These are phyloP conservation scores for Chironomus striatipennis DNA, from an alignment of 1,140 invertebrate genomes.

Conservation along the genomic window DNA sequence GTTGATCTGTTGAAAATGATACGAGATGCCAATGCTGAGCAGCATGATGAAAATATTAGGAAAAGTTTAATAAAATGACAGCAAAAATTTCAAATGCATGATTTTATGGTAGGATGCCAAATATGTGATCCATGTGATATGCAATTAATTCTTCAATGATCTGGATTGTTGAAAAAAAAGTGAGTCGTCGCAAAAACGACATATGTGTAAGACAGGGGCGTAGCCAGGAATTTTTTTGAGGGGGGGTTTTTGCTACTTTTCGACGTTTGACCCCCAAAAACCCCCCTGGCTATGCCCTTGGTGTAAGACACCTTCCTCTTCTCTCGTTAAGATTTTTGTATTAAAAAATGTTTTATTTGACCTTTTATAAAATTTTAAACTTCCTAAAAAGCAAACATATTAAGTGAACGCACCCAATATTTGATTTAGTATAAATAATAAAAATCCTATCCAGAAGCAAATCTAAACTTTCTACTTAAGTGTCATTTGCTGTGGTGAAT, in stretches of 20 bases:
- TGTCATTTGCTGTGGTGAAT: background rate
- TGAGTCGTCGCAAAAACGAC: no score
- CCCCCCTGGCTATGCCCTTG: no score
- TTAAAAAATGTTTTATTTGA: background rate
- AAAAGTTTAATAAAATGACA: slow-evolving; percentile 58
- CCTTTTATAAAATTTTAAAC: background rate
- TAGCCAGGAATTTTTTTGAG: no score
- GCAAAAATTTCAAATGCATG: background rate
- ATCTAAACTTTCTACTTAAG: background rate
- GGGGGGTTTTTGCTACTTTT: no score
- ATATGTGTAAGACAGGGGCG: no score
- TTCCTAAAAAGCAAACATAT: no score
- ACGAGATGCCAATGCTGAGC: slow-evolving; percentile 47
- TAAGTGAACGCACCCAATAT: no score
- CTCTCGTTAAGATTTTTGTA: background rate
- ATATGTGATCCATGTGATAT: background rate
- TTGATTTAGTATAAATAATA: background rate
- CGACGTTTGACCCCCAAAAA: no score
- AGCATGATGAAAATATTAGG: slow-evolving; percentile 57
- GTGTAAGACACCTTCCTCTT: no score
- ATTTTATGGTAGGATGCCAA: background rate
- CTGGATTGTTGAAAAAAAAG: no score
- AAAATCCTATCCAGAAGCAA: background rate
- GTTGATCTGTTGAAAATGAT: slow-evolving; percentile 52
- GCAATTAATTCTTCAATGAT: background rate